Evolutionary conservation across 2,113 vertebrate species (phyloP).

Genomic region (Carassius gibelio): DNA sequence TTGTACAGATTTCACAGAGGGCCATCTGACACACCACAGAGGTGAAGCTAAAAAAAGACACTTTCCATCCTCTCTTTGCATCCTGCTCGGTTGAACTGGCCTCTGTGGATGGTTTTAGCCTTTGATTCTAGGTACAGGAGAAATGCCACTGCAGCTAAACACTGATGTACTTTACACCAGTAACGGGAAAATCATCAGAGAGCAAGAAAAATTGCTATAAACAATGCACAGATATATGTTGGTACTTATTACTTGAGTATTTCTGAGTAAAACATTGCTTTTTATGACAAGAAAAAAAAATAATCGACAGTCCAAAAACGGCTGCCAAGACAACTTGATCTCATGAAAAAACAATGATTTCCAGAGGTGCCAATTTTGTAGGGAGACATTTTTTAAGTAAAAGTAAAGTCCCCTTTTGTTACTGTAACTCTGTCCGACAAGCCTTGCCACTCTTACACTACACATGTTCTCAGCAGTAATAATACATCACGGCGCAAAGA

Average conservation of each 20-base stretch:
- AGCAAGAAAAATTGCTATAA: not conserved
- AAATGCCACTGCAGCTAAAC: constrained; percentile 13
- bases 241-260: not conserved
- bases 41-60: not conserved
- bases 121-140: constrained; percentile 33
- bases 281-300: not conserved
- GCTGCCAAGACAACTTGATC: not conserved
- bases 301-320: too few relatives aligned
- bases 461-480: too few relatives aligned
- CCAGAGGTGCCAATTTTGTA: not conserved
- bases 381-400: too few relatives aligned
- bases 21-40: not conserved
- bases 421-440: too few relatives aligned
- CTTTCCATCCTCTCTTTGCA: not conserved
- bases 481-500: too few relatives aligned
- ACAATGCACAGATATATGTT: not conserved
- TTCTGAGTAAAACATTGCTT: not conserved
- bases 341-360: not conserved
- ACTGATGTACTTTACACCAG: constrained; percentile 2
- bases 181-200: not conserved
- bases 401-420: too few relatives aligned
- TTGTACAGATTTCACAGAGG: not conserved
- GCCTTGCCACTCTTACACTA: too few relatives aligned
- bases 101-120: constrained; percentile 13
- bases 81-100: not conserved